Evolutionary conservation across 2,113 vertebrate species (phyloP), one percentile per base, ranked within the genome.

Genomic region (Brevimyrus niger): DNA sequence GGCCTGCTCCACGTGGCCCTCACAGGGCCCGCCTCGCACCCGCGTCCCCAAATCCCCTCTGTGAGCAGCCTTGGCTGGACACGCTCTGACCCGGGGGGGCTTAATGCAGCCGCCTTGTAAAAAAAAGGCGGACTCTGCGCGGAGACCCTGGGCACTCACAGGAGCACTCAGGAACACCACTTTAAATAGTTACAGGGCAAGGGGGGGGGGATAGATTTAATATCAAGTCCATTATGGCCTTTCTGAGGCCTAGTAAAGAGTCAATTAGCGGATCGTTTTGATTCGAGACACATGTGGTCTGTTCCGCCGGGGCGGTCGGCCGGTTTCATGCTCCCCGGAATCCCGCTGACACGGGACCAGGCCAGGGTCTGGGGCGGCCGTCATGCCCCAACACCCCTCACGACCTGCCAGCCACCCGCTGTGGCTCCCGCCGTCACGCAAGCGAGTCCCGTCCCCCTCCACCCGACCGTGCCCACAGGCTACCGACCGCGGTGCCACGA

Each of bases 161-260:
- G 94, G 96, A 95, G 94, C 95, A 95, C 96, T 97, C 97, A 93
- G 93, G 95, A 94, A 95, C 94, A 92, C 97, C 97, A 97, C 97
- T 98, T 98, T 97, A 98, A 98, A 98, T 96, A 97, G 96, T 97
- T 96, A 93, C 95, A 91, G 90, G 95, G 95, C 19, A 15, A 35
- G 96, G 97, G 93, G 96, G 90, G 90, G 95, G 93, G 91, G 91
- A 89, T 42, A 95, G 97, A 97, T 98, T 98, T 98, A 98, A 98
- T 98, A 98, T 98, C 97, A 97, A 97, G 96, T 98, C 97, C 97
- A 98, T 99, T 98, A 98, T 94, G 94, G 96, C 94, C 95, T 96
- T 95, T 97, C 96, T 96, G 94, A 94, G 96, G 96, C 95, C 97
- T 97, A 97, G 97, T 99, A 99, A 99, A 99, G 97, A 98, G 97